These are phyloP conservation scores for Chloropsis cyanopogon DNA, from an alignment of 2,113 vertebrate genomes.

Conservation along the genomic window DNA sequence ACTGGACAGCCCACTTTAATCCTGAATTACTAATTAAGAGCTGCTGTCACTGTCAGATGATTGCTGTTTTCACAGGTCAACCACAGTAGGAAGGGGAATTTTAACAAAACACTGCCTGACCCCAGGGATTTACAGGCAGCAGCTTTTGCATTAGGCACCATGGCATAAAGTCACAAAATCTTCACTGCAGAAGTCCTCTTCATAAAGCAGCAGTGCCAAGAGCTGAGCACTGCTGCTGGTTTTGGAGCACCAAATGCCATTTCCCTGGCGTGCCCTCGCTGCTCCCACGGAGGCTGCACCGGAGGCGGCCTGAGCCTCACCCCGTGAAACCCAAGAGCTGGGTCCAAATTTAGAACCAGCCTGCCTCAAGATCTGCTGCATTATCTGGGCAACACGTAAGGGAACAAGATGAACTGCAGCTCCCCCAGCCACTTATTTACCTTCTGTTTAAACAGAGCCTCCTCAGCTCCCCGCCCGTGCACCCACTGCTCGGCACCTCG, in stretches of 20 bases:
- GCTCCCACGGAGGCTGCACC: not conserved
- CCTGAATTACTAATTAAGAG: not conserved
- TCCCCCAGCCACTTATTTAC: slow-evolving; percentile 41
- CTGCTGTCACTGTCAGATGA: not conserved
- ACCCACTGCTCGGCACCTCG: not conserved
- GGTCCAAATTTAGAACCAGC: slow-evolving; percentile 45
- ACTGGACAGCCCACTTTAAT: not conserved
- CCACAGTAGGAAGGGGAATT: not conserved
- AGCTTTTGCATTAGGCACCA: not conserved
- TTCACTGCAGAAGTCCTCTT: not conserved
- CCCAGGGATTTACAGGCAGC: not conserved
- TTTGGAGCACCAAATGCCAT: not conserved
- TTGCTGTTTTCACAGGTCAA: not conserved
- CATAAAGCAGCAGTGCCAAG: not conserved
- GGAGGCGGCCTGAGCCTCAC: not conserved
- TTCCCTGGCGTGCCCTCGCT: not conserved
- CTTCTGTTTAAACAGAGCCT: slow-evolving; percentile 20
- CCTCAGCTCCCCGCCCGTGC: not conserved
- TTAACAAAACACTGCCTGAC: not conserved
- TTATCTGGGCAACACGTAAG: slow-evolving; percentile 47
- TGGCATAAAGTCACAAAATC: not conserved
- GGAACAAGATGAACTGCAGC: slow-evolving; percentile 49
- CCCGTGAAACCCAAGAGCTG: slow-evolving; percentile 42
- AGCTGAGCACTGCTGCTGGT: not conserved
- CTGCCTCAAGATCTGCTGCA: not conserved